A percentile compares a stretch with the other conserved stretches of the same genome.
These are phyloP conservation scores for Naja naja DNA, from an alignment of 2,113 vertebrate species.

Conservation along the genomic window DNA sequence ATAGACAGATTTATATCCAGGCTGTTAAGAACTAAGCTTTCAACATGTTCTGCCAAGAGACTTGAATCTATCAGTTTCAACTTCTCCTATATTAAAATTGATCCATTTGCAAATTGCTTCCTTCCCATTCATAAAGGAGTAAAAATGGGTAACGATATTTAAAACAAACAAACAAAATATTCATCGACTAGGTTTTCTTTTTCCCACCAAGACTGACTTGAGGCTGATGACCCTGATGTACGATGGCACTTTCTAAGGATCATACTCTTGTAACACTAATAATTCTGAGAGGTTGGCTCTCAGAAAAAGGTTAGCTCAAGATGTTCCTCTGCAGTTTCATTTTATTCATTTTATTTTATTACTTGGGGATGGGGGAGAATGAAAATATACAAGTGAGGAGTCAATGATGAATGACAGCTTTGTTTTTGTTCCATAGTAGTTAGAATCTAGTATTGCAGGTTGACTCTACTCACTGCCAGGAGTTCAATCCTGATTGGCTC, in stretches of 20 bases:
- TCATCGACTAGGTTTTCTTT: neutral
- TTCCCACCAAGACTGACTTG: neutral
- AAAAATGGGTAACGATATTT: neutral
- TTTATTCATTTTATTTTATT: neutral
- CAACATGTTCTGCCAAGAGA: neutral
- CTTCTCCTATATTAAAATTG: neutral
- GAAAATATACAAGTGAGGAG: neutral
- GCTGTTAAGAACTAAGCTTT: neutral
- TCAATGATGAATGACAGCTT: neutral
- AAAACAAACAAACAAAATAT: neutral
- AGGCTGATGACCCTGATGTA: neutral
- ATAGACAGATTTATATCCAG: neutral
- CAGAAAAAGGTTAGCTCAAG: neutral
- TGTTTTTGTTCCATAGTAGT: neutral
- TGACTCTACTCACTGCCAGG: neutral
- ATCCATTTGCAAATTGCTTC: neutral
- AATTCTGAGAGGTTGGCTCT: neutral
- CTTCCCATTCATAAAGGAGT: neutral
- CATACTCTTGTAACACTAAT: neutral
- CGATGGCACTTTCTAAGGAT: neutral
- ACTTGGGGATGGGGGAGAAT: neutral
- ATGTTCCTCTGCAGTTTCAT: neutral
- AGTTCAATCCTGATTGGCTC: neutral
- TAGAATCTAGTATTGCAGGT: neutral
- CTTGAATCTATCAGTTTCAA: neutral